Evolutionary conservation across 2,888 invertebrate species (phyloP), one percentile per base, ranked within the genome.

Genomic region (Microctonus aethiopoides): DNA sequence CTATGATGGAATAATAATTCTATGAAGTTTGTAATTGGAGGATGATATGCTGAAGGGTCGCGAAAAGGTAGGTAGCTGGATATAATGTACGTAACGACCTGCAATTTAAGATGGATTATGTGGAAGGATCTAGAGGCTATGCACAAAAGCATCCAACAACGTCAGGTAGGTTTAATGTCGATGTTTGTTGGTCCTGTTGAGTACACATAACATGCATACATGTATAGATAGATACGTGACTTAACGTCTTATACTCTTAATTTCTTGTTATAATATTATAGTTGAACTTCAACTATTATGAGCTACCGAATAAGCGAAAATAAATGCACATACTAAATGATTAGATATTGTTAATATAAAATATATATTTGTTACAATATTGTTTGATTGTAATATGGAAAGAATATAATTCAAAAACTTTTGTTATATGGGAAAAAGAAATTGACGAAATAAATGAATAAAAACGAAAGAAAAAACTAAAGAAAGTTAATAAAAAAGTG

Each of bases 41-140:
- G 16, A 46, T 46, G n/a, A n/a, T 16, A 16, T 13, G 4, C 10
- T 9, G 24, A 54, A 2, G 24, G 2, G 13, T 3, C 10, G n/a
- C 9, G 54, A 11, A 24, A 54, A 13, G 54, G n/a, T n/a, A n/a
- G n/a, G n/a, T n/a, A n/a, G n/a, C n/a, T 20, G 24, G 41, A 20
- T 36, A 41, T 24, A 24, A n/a, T n/a, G 16, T 16, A 61, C 11
- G 7, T 11, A 36, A 39, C n/a, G 36, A 41, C 39, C 20, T 39
- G 39, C 60, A 61, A 61, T 61, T 24, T 41, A 61, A 61, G 39
- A 61, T 61, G 60, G 60, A 61, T 61, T 61, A 61, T 41, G 20
- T 41, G 60, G 5, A 41, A 39, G n/a, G n/a, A n/a, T n/a, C n/a
- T n/a, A n/a, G n/a, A n/a, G n/a, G n/a, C n/a, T n/a, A n/a, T n/a